Evolutionary conservation across 2,888 invertebrate genomes (phyloP), one percentile per base, ranked within the genome.

Genomic region (Chorisops tibialis): DNA sequence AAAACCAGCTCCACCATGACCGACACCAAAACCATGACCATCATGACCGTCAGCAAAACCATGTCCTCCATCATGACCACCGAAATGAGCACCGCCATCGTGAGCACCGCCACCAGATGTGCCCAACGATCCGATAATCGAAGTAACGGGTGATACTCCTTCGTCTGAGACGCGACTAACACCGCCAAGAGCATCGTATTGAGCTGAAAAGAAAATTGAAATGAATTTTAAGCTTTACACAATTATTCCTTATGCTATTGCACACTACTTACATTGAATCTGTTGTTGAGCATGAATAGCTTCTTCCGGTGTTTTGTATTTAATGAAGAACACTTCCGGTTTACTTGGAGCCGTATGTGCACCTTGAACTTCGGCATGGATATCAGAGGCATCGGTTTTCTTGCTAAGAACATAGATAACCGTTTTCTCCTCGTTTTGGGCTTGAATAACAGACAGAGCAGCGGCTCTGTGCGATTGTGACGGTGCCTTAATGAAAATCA

Each of bases 401-500:
- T 68, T 66, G 47, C 50, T 61, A 47, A 68, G 62, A 2, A 68
- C 66, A 35, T 68, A 68, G 22, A 68, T 65, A 19, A 67, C 61
- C n/a, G 68, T 68, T 51, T 66, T 67, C 7, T 68, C 67, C 60
- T 68, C 66, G 21, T 56, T 54, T 59, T 65, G 49, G 18, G 59
- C 59, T 59, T 61, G 63, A 9, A 60, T 45, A 9, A 65, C 30
- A 21, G 54, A 47, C n/a, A 65, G 18, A 11, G 58, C 59, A n/a
- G 61, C 43, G 5, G 22, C 21, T 16, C 49, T 48, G 11, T 47
- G 4, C 9, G 58, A 48, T 19, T 61, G 47, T n/a, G 67, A 64
- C 24, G 78, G 78, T 12, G 78, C 75, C 50, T 75, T 74, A 22
- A 78, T 78, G 62, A 78, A 78, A 3, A 78, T 73, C 4, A 78